A percentile compares a stretch with the other conserved stretches of the same genome.
Conservation (phyloP, 2,888 invertebrate species). For the Ashinkailepas kermadecensis region DNA sequence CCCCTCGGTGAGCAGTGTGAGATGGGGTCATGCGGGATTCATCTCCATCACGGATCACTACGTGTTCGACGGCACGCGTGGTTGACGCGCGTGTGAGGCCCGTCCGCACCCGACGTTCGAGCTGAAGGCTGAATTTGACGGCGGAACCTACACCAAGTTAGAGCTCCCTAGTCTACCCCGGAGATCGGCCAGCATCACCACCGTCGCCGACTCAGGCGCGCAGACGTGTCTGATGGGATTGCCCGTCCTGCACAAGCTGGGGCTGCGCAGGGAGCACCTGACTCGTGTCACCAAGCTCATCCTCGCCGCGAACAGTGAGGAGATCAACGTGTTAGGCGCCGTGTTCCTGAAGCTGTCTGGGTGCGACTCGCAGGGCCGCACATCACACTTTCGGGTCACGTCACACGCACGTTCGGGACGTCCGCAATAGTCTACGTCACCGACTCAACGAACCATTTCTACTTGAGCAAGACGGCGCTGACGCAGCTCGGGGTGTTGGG, state of each 20-base stretch:
- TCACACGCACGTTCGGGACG: too few species aligned
- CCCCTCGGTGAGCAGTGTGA: neutral
- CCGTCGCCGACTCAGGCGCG: constrained; percentile 24
- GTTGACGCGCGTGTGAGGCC: neutral
- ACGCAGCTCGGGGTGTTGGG: neutral
- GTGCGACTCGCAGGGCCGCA: neutral
- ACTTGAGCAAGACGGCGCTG: constrained; percentile 1
- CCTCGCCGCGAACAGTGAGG: too few species aligned
- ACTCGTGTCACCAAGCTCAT: constrained; percentile 23
- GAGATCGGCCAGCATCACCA: constrained; percentile 15
- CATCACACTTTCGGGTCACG: too few species aligned
- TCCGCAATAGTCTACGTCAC: constrained; percentile 5
- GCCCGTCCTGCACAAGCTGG: constrained; percentile 15
- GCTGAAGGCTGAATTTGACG: constrained; percentile 22
- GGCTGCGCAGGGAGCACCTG: constrained; percentile 19
- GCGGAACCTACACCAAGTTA: constrained; percentile 19
- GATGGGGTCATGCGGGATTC: neutral
- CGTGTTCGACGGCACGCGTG: neutral
- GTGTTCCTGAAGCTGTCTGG: constrained; percentile 21
- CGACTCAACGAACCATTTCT: neutral
- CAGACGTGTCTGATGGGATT: constrained; percentile 26
- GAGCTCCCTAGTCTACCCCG: constrained; percentile 13
- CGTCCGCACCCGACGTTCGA: constrained; percentile 22
- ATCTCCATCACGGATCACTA: neutral
- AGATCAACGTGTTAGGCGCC: constrained; percentile 20